A percentile compares a stretch with the other conserved stretches of the same genome.
phyloP scores from a whole-genome alignment of 2,888 invertebrate genomes.

The Coenonympha arcania region DNA sequence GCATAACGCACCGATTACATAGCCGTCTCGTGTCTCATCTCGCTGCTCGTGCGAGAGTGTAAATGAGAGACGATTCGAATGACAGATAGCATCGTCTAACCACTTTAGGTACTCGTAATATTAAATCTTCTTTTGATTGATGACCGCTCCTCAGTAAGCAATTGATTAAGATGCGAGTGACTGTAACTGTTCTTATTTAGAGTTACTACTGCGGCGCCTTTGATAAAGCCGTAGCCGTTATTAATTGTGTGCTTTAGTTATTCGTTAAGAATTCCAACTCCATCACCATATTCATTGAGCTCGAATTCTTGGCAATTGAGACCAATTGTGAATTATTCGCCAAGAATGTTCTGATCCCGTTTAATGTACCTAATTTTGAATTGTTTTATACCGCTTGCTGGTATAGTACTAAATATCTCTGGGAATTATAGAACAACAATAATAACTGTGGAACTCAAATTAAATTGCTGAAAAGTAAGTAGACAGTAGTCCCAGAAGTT shows the following conservation, averaged over 20 bases:
- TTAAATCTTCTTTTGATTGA: constrained; percentile 13
- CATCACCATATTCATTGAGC: constrained; percentile 15
- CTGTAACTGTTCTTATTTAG: constrained; percentile 14
- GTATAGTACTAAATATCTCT: background rate
- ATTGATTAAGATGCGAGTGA: constrained; percentile 13
- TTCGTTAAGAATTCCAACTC: constrained; percentile 12
- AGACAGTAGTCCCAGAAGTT: background rate
- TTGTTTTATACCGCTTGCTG: background rate
- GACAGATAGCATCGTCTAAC: background rate
- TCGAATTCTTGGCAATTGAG: constrained; percentile 18
- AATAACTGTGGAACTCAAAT: background rate
- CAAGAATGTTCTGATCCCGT: constrained; percentile 5
- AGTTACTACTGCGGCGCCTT: constrained; percentile 9
- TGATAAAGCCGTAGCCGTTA: constrained; percentile 16
- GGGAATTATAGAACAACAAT: background rate
- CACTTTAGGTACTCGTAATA: constrained; percentile 14
- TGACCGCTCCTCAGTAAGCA: constrained; percentile 10
- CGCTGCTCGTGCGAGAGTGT: too few relatives aligned
- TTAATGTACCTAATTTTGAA: constrained; percentile 8
- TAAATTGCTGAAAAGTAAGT: background rate
- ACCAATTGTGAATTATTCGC: constrained; percentile 18
- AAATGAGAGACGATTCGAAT: too few relatives aligned
- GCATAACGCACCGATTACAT: too few relatives aligned
- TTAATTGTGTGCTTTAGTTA: constrained; percentile 17
- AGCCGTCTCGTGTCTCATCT: too few relatives aligned